These are phyloP conservation scores for Bolborhynchus lineola DNA, from an alignment of 2,113 vertebrate species.

Conservation along the genomic window DNA sequence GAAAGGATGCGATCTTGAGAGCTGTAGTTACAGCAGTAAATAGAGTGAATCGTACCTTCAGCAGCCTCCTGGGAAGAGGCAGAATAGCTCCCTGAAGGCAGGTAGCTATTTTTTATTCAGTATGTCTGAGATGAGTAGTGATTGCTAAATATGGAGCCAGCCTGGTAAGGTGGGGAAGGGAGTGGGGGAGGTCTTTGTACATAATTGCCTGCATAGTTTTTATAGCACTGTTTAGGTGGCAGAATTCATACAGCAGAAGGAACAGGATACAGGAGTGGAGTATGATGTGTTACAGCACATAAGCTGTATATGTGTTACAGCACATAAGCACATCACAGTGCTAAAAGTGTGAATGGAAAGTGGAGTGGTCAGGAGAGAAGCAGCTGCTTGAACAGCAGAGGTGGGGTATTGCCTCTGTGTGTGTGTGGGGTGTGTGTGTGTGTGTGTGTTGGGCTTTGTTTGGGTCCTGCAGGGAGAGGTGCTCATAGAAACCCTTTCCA, in stretches of 20 bases:
- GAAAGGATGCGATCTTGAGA: not conserved
- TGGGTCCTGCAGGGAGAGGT: not conserved
- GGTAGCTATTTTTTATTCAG: not conserved
- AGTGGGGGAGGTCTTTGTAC: conserved; percentile 1
- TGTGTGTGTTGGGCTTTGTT: not conserved
- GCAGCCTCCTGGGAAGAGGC: not conserved
- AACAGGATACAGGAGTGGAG: not conserved
- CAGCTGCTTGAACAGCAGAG: not conserved
- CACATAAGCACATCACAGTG: not conserved
- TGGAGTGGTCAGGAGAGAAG: not conserved
- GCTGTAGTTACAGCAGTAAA: not conserved
- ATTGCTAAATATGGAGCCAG: conserved; percentile 4
- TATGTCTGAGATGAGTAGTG: not conserved
- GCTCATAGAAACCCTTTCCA: not conserved
- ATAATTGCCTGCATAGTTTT: not conserved
- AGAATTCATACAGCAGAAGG: conserved; percentile 43
- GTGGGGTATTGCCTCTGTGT: not conserved
- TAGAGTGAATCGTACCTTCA: not conserved
- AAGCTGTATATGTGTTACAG: conserved; percentile 3
- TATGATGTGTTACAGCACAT: conserved; percentile 31
- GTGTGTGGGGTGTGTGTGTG: not conserved
- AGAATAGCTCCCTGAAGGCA: not conserved
- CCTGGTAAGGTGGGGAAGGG: conserved; percentile 9
- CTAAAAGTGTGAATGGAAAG: conserved; percentile 21
- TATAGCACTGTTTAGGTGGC: conserved; percentile 25